Percentiles rank a stretch among this genome's conserved stretches.
Evolutionary conservation across 2,113 vertebrate genomes (phyloP).

Genomic region (Origma solitaria): DNA sequence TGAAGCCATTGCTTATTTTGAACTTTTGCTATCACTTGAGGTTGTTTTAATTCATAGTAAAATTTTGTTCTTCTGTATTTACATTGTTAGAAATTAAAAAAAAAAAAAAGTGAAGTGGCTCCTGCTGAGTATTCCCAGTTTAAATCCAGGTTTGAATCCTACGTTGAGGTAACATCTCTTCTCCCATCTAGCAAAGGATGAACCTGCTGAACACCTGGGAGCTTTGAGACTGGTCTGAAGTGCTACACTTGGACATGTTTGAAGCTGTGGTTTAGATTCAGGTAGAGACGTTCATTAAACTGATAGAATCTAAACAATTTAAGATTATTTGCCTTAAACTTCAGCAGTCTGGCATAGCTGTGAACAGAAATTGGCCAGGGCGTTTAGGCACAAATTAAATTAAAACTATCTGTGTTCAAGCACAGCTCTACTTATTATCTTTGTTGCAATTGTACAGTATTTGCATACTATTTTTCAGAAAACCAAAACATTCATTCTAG

Average conservation of each 20-base stretch:
- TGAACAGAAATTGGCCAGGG: background rate
- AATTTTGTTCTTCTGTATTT: background rate
- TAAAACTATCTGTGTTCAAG: background rate
- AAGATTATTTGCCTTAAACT: background rate
- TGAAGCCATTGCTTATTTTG: background rate
- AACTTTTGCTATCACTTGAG: background rate
- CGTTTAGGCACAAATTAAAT: background rate
- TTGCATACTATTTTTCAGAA: background rate
- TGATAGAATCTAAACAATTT: constrained; percentile 19
- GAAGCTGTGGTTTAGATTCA: background rate
- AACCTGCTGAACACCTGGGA: background rate
- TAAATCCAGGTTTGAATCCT: background rate
- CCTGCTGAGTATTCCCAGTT: background rate
- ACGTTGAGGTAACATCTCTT: background rate
- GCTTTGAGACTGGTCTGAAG: background rate
- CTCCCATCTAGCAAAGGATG: background rate
- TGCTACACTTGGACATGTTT: background rate
- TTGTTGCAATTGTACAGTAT: background rate
- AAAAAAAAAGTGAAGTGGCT: background rate
- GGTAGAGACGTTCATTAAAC: background rate
- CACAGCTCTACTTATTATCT: background rate
- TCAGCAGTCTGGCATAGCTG: background rate
- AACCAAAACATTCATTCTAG: background rate
- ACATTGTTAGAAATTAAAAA: background rate
- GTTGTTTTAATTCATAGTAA: background rate